A percentile compares a stretch with the other conserved stretches of the same genome.
Evolutionary conservation across 2,797 vertebrate species (phyloP).

Genomic region (Tenualosa thibaudeaui): DNA sequence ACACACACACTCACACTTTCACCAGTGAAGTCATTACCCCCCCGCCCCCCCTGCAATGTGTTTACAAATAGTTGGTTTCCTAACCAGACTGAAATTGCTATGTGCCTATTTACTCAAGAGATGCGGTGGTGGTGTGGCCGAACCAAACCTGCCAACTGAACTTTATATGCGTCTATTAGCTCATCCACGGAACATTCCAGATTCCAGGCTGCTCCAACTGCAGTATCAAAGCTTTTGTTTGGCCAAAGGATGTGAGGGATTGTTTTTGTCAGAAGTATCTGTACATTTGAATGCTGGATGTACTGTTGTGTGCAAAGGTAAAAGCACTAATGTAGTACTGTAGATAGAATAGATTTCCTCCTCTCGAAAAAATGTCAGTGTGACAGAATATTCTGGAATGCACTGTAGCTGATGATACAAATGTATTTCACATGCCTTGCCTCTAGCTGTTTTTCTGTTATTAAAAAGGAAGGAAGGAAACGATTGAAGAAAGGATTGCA

Average conservation of each 20-base stretch:
- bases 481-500: too few species aligned
- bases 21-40: neutral
- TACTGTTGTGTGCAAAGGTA: neutral
- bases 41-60: neutral
- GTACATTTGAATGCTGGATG: neutral
- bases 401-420: too few species aligned
- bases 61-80: slow-evolving; percentile 5
- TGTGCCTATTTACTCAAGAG: neutral
- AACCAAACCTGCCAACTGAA: slow-evolving; percentile 37
- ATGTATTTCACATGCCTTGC: too few species aligned
- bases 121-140: neutral
- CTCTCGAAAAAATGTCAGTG: too few species aligned
- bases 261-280: neutral
- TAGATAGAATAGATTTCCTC: too few species aligned
- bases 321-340: neutral
- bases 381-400: too few species aligned
- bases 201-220: neutral
- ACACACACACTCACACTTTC: neutral
- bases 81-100: neutral
- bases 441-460: too few species aligned
- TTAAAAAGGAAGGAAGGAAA: too few species aligned
- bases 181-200: neutral
- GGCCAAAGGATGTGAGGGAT: neutral
- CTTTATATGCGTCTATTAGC: slow-evolving; percentile 24
- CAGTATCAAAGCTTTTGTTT: neutral